Base-by-base conservation (phyloP, 2,113 vertebrate genomes). In the Cathartes aura region DNA sequence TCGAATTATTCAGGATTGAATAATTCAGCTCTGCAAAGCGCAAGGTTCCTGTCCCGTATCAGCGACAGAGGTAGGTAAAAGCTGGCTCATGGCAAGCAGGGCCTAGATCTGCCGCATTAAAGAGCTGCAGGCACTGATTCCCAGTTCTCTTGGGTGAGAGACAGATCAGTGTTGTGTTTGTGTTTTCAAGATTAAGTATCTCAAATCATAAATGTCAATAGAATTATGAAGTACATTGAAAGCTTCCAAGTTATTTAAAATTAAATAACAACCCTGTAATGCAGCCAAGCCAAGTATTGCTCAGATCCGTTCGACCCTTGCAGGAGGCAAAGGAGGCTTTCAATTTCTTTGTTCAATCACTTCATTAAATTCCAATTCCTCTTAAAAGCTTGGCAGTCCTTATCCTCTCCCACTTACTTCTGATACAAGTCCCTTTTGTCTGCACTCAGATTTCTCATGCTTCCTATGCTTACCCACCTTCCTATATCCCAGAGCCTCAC, bases 201-300 rank as follows among this genome's bases (percentile, higher is more conserved):
- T 96, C 82, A 74, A 97, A 95, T 93, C 82, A 74, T 90, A 96
- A 95, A 96, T 95, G 93, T 93, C 97, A 96, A 94, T 96, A 94
- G 82, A 97, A 97, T 96, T 94, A 95, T 80, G 85, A 87, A 95
- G 89, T 90, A 30, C 93, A 73, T n/a, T 95, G 91, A 93, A 96
- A 93, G 94, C 89, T 95, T 97, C 95, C 91, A 94, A 90, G 87
- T 86, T 94, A 76, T 80, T 96, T 88, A 91, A 91, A 93, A 96
- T 97, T 76, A 95, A 97, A 95, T 97, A 96, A 96, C 93, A 94
- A 45, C 55, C 6, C 89, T 95, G 91, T 94, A 93, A 78, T 52
- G 79, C 87, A 94, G 93, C 93, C 91, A 90, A 97, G 91, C 66
- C 0, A 50, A 91, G 71, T 40, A 87, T 76, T 80, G 87, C 95